Base-by-base conservation (phyloP, 2,797 vertebrate species). In the Pangasius macronema region DNA sequence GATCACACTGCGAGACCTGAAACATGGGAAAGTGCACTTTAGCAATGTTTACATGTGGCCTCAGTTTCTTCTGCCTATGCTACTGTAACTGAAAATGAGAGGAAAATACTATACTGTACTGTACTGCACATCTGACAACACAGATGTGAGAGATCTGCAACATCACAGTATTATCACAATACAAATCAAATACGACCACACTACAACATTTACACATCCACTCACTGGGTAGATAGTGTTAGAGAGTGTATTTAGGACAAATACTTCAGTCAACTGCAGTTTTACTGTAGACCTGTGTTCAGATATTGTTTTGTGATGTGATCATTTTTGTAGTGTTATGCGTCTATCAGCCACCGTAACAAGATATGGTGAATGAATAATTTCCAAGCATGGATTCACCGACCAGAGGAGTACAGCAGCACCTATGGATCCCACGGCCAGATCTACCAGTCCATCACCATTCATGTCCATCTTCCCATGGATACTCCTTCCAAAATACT, bases 401-500 rank as follows among this genome's bases (percentile, higher is more conserved):
- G 72, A 99, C 99, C 99, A 99, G 18, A 99, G 92, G 49, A 99
- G 93, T 89, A 99, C 96, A 0, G 97, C 98, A 0, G 94, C 97
- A 57, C 99, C 99, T 2, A 99, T 95, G 0, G 98, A 97, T 39
- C 99, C 98, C 0, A 99, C 96, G 0, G 98, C 97, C 92, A 99
- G 86, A 92, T 99, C 99, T 46, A 98, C 93, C 0, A 99, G 96
- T 6, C 97, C 97, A 0, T 99, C 98, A 3, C 97, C 96, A 0
- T 98, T 97, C 94, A 99, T 96, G 90, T 99, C 99, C 96, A 99
- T 95, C 51, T 94, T 95, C 20, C 98, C 98, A 0, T 99, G 98
- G 91, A 99, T 95, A 76, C 97, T 99, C 92, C 97, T 97, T 39
- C 99, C 99, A 51, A 99, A 99, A 90, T 98, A 99, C 92, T 95